Evolutionary conservation across 35 echinoderm and acorn worm genomes (phyloP), one percentile per base, ranked within the genome.

Genomic region (Lytechinus pictus): DNA sequence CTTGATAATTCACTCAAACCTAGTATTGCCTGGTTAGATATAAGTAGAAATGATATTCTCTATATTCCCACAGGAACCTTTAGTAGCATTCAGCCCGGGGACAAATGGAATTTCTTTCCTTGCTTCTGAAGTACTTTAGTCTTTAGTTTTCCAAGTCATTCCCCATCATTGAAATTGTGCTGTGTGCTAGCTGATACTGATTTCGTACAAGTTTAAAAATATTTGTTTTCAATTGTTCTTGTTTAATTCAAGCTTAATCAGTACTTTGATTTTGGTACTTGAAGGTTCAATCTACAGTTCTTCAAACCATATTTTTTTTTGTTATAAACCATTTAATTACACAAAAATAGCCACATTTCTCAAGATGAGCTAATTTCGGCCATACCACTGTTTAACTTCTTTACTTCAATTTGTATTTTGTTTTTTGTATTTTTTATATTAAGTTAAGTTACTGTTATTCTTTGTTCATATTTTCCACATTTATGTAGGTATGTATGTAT

Each of bases 251-350:
- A 79, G 66, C 66, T 79, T 79, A 16, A 79, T 79, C 66, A 79
- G 66, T 79, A 79, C 66, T 79, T 79, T 19, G 14, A n/a, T 79
- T 79, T 79, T n/a, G 66, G 66, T 79, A 79, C 66, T 79, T 79
- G 66, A 79, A 79, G 66, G 66, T 79, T 79, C 19, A 16, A 79
- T 24, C 66, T 79, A 24, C n/a, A 79, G 66, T 79, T 79, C 66
- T 79, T 24, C n/a, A 16, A 79, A 79, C 16, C 61, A 72, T 72
- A 3, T 72, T 72, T 11, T 57, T 9, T 57, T 11, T 21, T 21
- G 16, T 72, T 72, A 1, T 72, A 72, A 4, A 72, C 66, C 21
- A 24, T 79, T 79, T 79, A 4, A 79, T n/a, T 16, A 24, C 66
- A 79, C 66, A 79, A 79, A 0, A 79, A 24, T 71, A 71, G 66